These are phyloP conservation scores for Leptonema lineaticorne DNA, from an alignment of 1,140 invertebrate species.

Conservation along the genomic window DNA sequence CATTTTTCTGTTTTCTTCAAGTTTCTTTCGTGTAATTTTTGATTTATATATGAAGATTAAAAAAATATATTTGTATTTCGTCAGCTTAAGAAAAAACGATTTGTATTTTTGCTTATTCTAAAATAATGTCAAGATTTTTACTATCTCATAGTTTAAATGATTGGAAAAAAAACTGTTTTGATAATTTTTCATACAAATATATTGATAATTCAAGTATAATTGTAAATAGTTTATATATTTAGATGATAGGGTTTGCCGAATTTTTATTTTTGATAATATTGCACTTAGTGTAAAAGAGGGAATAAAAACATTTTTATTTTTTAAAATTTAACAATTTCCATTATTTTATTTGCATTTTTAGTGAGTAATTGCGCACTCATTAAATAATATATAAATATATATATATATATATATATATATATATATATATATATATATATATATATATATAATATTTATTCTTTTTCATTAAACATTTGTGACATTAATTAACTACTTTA, in stretches of 20 bases:
- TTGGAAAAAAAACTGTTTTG: slow-evolving; percentile 2
- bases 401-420: background rate
- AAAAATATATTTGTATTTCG: slow-evolving; percentile 4
- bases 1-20: slow-evolving; percentile 5
- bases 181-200: slow-evolving; percentile 20
- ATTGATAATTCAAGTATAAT: background rate
- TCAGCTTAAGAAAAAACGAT: slow-evolving; percentile 7
- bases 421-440: background rate
- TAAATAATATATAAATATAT: background rate
- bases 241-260: slow-evolving; percentile 4
- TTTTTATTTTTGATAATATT: slow-evolving; percentile 18
- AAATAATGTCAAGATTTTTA: slow-evolving; percentile 13
- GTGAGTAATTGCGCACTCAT: background rate
- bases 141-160: background rate
- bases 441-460: no score
- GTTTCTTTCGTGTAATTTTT: no score
- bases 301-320: background rate
- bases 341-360: slow-evolving; percentile 11
- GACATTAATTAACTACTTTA: no score
- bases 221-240: slow-evolving; percentile 16
- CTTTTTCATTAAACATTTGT: no score
- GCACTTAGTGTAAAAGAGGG: background rate
- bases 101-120: slow-evolving; percentile 20
- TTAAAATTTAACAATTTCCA: background rate
- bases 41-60: no score